Conservation (phyloP, 2,888 invertebrate species). For the Sinhomidia bicolor region DNA sequence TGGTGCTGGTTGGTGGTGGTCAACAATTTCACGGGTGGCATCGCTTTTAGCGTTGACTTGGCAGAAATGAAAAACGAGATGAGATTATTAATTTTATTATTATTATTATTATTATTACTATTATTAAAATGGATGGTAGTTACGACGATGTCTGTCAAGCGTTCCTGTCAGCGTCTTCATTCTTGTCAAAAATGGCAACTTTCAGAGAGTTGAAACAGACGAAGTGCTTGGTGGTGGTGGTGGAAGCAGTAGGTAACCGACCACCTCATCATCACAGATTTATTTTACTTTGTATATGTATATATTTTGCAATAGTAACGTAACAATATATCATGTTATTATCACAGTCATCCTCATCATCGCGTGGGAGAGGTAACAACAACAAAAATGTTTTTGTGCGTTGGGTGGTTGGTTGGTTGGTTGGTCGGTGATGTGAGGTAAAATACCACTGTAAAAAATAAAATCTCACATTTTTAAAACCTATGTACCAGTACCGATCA, state of each 20-base stretch:
- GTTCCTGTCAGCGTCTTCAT: not conserved
- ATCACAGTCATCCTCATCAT: not conserved
- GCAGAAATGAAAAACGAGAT: not conserved
- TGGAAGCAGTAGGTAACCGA: not conserved
- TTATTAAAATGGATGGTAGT: not conserved
- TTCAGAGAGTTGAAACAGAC: not conserved
- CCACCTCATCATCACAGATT: too few species aligned
- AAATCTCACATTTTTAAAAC: not conserved
- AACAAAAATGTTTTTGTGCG: not conserved
- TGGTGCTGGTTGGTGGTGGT: not conserved
- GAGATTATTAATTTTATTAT: too few species aligned
- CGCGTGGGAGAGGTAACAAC: not conserved
- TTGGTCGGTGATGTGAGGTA: too few species aligned
- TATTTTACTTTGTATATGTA: too few species aligned
- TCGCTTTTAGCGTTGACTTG: not conserved
- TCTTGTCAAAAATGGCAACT: not conserved
- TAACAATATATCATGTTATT: not conserved
- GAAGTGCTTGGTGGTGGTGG: too few species aligned
- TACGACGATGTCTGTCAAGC: not conserved
- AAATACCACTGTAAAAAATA: not conserved
- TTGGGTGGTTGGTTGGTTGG: too few species aligned
- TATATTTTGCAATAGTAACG: not conserved
- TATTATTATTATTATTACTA: too few species aligned
- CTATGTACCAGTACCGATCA: too few species aligned
- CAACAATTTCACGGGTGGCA: not conserved